Evolutionary conservation across 2,888 invertebrate genomes (phyloP).

Genomic region (Clusia tigrina): DNA sequence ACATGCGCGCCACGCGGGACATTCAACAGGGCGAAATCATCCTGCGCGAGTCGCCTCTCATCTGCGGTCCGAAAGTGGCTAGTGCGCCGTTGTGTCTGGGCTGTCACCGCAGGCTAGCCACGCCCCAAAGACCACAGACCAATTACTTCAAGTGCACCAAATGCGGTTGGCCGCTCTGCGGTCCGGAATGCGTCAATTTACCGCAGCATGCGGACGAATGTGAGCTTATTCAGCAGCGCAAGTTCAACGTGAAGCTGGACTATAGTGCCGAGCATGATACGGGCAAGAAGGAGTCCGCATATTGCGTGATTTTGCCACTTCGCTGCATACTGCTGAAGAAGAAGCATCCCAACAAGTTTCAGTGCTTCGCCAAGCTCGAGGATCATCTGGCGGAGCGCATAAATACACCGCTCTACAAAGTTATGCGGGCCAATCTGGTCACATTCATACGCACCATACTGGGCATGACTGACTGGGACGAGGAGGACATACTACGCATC

Average conservation of each 20-base stretch:
- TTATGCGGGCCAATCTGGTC: conserved; percentile 70
- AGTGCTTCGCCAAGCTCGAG: conserved; percentile 50
- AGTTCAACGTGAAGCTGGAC: conserved; percentile 69
- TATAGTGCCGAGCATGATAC: conserved; percentile 42
- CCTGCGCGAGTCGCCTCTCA: conserved; percentile 72
- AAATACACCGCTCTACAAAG: conserved; percentile 69
- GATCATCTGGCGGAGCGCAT: conserved; percentile 71
- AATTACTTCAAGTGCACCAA: conserved; percentile 70
- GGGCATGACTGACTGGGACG: conserved; percentile 66
- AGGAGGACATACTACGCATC: conserved; percentile 69
- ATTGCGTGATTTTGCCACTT: conserved; percentile 73
- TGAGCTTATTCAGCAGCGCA: conserved; percentile 68
- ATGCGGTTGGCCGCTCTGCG: conserved; percentile 78
- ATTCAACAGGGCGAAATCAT: conserved; percentile 75
- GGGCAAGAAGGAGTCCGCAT: conserved; percentile 68
- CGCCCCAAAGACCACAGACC: conserved; percentile 33
- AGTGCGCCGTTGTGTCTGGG: conserved; percentile 71
- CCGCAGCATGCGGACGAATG: conserved; percentile 71
- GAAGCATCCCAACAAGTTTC: conserved; percentile 64
- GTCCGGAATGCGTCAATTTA: conserved; percentile 68
- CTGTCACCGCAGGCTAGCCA: conserved; percentile 67
- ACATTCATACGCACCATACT: conserved; percentile 71
- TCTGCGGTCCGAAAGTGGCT: conserved; percentile 73
- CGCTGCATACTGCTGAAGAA: conserved; percentile 71
- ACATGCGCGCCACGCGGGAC: conserved; percentile 73